Base-by-base conservation (phyloP, 2,888 invertebrate genomes). In the Standfussiana lucernea region DNA sequence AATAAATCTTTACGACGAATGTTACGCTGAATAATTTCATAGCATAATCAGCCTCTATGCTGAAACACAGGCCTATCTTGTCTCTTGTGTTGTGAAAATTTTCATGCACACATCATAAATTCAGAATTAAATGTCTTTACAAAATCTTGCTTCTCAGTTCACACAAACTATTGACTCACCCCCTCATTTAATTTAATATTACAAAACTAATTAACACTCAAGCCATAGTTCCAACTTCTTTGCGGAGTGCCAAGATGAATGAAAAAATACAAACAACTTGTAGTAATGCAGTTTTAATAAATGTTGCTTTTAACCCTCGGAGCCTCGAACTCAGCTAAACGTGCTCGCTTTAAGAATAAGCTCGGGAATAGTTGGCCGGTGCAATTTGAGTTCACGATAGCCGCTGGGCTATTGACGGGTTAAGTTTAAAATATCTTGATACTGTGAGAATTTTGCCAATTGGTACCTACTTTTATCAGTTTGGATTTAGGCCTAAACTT, bases 361-460 rank as follows among this genome's bases (percentile, higher is more conserved):
- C 61, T 81, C 8, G 24, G 21, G 50, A 77, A 74, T 81, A 81
- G 73, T 84, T 83, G 61, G 80, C 65, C 24, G 28, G 53, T 78
- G 42, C 74, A 83, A 74, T 80, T 72, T 76, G 62, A 83, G 72
- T 80, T 84, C 53, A 24, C 62, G 56, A 80, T 80, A n/a, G 83
- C 84, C 80, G 66, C 37, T 45, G 66, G 82, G 72, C 72, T 67
- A 72, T 84, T 72, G 84, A 73, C 72, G 72, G 42, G 45, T 64
- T 69, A 76, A 84, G 72, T 83, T 83, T 80, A 72, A 83, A 76
- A 79, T 83, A 47, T 72, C 84, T 83, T 45, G 84, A 84, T 71
- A 80, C 59, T 45, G 64, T 45, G 67, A 4, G 72, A 76, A 79
- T 62, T 45, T 70, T 37, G 61, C 83, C 79, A 73, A 61, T 45